Evolutionary conservation across 35 echinoderm and acorn worm species (phyloP).

Genomic region (Apostichopus japonicus): DNA sequence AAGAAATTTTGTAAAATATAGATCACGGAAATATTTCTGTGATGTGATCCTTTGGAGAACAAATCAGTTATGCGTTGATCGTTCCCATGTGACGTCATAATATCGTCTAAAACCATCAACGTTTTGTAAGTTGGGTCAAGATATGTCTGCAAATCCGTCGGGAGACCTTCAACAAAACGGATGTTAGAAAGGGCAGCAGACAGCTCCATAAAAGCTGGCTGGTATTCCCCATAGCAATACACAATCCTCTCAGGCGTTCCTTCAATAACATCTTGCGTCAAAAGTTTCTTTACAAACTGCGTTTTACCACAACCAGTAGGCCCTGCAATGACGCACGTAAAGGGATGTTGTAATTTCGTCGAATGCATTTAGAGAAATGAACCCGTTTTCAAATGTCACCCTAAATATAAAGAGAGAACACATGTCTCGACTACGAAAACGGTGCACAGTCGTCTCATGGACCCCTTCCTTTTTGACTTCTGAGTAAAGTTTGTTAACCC

Average conservation of each 20-base stretch:
- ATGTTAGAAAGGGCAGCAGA: conserved; percentile 38
- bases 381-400: background rate
- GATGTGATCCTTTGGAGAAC: conserved; percentile 71
- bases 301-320: conserved; percentile 69
- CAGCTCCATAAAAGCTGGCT: conserved; percentile 19
- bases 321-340: conserved; percentile 46
- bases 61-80: conserved; percentile 39
- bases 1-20: conserved; percentile 83
- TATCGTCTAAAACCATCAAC: too few relatives aligned
- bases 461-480: too few relatives aligned
- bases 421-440: too few relatives aligned
- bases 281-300: conserved; percentile 45
- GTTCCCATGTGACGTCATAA: conserved; percentile 45
- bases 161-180: too few relatives aligned
- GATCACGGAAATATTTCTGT: conserved; percentile 64
- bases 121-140: conserved; percentile 26
- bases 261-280: conserved; percentile 14
- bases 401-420: background rate
- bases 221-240: conserved; percentile 77
- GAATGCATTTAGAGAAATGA: conserved; percentile 21
- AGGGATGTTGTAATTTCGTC: conserved; percentile 15
- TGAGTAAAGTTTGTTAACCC: too few relatives aligned
- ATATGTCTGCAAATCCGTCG: conserved; percentile 44
- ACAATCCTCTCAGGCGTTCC: conserved; percentile 69
- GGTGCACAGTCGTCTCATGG: too few relatives aligned